These are phyloP conservation scores for Lasioglossum oenotherae DNA, from an alignment of 2,888 invertebrate species.

Conservation along the genomic window DNA sequence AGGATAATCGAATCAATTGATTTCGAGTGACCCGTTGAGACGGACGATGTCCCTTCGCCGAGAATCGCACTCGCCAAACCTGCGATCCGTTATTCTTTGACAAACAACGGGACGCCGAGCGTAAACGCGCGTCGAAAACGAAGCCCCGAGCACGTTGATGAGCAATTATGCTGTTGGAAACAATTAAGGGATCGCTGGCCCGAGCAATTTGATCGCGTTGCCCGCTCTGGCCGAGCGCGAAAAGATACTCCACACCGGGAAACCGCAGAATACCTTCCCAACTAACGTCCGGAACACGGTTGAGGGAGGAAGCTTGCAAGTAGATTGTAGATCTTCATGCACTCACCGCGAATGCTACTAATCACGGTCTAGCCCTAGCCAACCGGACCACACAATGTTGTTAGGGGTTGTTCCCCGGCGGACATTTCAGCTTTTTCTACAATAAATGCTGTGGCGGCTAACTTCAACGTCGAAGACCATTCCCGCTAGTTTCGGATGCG, in stretches of 20 bases:
- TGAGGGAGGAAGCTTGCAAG: not conserved
- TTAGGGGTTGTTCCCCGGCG: not conserved
- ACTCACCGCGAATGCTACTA: not conserved
- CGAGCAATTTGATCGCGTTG: not conserved
- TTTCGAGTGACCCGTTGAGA: slow-evolving; percentile 17
- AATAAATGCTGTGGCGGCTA: not conserved
- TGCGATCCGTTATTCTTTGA: slow-evolving; percentile 32
- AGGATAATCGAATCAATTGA: slow-evolving; percentile 23
- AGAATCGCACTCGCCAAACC: not conserved
- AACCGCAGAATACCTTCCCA: not conserved
- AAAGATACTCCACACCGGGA: not conserved
- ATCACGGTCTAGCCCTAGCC: not conserved
- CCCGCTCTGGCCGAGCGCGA: too few species aligned
- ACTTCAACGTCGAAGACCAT: too few species aligned
- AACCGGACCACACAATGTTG: not conserved
- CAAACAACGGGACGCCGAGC: slow-evolving; percentile 22
- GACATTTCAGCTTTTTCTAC: not conserved
- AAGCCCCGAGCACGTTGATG: not conserved
- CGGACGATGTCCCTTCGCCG: slow-evolving; percentile 5
- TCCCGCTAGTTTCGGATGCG: too few species aligned
- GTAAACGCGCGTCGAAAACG: slow-evolving; percentile 12
- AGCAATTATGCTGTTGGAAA: slow-evolving; percentile 21
- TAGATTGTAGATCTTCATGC: not conserved
- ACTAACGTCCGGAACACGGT: not conserved
- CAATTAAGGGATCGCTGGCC: slow-evolving; percentile 9